Conservation (phyloP, 1,140 invertebrate species). For the Sinella curviseta region DNA sequence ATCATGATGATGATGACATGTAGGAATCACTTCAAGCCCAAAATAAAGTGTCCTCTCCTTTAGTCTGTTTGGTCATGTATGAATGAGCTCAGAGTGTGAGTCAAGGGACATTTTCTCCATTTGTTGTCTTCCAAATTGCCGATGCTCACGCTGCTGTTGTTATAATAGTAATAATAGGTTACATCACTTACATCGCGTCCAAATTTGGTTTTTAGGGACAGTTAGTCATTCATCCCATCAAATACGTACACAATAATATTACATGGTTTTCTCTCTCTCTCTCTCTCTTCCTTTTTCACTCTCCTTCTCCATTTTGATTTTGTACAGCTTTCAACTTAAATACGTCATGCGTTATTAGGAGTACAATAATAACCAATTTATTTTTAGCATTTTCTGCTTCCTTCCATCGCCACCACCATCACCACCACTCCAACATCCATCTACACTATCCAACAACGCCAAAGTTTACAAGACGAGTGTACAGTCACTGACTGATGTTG, state of each 20-base stretch:
- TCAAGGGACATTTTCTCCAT: slow-evolving; percentile 13
- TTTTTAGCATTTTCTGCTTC: slow-evolving; percentile 3
- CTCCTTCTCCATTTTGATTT: not conserved
- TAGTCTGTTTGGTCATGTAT: not conserved
- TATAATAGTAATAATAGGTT: slow-evolving; percentile 6
- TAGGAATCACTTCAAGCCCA: not conserved
- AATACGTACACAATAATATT: not conserved
- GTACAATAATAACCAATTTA: slow-evolving; percentile 19
- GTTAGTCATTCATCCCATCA: slow-evolving; percentile 16
- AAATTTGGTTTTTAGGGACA: slow-evolving; percentile 16
- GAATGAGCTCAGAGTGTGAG: not conserved
- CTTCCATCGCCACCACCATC: not conserved
- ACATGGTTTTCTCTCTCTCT: not conserved
- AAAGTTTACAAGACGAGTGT: too few species aligned
- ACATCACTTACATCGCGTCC: slow-evolving; percentile 8
- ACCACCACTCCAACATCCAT: not conserved
- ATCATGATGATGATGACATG: not conserved
- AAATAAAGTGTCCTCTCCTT: not conserved
- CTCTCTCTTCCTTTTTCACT: not conserved
- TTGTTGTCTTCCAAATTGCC: not conserved
- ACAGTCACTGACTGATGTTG: too few species aligned
- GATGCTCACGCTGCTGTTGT: not conserved
- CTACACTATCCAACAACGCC: too few species aligned
- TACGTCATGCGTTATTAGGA: slow-evolving; percentile 6
- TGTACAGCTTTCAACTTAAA: slow-evolving; percentile 7